These are phyloP conservation scores for Acanthurus lineatus DNA, from an alignment of 2,797 vertebrate species.

Conservation along the genomic window DNA sequence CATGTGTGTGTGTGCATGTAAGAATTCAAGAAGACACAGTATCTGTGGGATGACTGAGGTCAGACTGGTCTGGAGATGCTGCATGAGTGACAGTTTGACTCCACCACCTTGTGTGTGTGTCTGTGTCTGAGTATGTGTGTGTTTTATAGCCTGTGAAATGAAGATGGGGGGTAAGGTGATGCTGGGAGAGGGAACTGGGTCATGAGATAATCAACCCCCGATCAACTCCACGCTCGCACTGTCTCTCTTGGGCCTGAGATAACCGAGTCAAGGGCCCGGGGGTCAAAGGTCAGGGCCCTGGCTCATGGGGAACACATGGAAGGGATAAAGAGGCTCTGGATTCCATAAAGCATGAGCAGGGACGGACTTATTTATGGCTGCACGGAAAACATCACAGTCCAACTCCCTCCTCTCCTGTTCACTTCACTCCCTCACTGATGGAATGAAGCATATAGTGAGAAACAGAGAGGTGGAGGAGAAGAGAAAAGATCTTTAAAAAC, in stretches of 20 bases:
- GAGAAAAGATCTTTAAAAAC: slow-evolving; percentile 21
- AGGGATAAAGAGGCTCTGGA: slow-evolving; percentile 85
- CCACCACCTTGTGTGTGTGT: slow-evolving; percentile 57
- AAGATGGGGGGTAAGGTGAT: slow-evolving; percentile 67
- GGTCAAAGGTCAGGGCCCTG: slow-evolving; percentile 76
- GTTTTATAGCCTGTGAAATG: slow-evolving; percentile 80
- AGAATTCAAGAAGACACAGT: background rate
- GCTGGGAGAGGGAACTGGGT: slow-evolving; percentile 45
- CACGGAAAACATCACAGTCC: slow-evolving; percentile 72
- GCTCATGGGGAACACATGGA: slow-evolving; percentile 85
- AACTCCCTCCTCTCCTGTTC: slow-evolving; percentile 41
- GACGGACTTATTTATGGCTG: slow-evolving; percentile 79
- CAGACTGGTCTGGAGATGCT: slow-evolving; percentile 45
- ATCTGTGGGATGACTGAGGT: slow-evolving; percentile 44
- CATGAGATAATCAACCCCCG: slow-evolving; percentile 75
- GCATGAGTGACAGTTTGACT: slow-evolving; percentile 55
- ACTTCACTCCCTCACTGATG: slow-evolving; percentile 24
- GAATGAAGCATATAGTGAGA: slow-evolving; percentile 22
- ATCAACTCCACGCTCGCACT: slow-evolving; percentile 50
- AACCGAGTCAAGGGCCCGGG: slow-evolving; percentile 74
- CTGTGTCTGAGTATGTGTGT: slow-evolving; percentile 45
- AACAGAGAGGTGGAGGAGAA: slow-evolving; percentile 1
- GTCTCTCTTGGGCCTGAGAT: slow-evolving; percentile 76
- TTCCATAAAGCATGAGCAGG: slow-evolving; percentile 82
- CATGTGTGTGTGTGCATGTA: background rate